These are phyloP conservation scores for Sthenelais limicola DNA, from an alignment of 2,888 invertebrate genomes.

Conservation along the genomic window DNA sequence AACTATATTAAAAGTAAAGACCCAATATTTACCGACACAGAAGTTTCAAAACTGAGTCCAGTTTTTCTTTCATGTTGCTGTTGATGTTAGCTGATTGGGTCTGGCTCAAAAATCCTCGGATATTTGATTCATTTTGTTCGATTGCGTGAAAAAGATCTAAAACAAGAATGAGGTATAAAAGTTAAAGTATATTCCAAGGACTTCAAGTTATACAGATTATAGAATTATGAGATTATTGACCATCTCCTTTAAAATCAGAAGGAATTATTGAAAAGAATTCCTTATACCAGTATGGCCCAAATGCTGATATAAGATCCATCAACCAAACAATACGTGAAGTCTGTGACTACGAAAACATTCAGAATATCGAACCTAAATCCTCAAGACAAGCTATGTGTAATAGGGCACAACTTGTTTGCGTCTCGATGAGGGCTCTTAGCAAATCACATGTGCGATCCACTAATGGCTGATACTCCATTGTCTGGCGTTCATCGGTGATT, in stretches of 20 bases:
- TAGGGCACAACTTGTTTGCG: constrained; percentile 66
- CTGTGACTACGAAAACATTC: no score
- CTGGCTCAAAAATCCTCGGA: constrained; percentile 47
- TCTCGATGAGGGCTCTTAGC: constrained; percentile 64
- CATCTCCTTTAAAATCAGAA: no score
- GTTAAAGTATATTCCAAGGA: not conserved
- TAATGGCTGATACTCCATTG: constrained; percentile 65
- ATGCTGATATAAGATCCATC: no score
- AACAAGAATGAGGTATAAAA: constrained; percentile 52
- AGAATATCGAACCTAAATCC: constrained; percentile 76
- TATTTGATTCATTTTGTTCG: constrained; percentile 76
- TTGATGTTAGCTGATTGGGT: constrained; percentile 3
- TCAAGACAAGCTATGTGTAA: constrained; percentile 71
- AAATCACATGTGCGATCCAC: constrained; percentile 68
- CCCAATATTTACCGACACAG: constrained; percentile 12
- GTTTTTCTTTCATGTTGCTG: constrained; percentile 17
- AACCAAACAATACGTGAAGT: no score
- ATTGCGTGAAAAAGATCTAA: constrained; percentile 78
- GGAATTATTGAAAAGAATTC: no score
- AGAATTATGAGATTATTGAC: no score
- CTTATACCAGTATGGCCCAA: no score
- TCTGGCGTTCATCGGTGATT: constrained; percentile 63
- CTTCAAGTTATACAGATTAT: not conserved
- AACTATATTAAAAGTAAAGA: not conserved
- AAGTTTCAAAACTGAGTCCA: constrained; percentile 9